Evolutionary conservation across 2,113 vertebrate species (phyloP).

Genomic region (Indicator maculatus): DNA sequence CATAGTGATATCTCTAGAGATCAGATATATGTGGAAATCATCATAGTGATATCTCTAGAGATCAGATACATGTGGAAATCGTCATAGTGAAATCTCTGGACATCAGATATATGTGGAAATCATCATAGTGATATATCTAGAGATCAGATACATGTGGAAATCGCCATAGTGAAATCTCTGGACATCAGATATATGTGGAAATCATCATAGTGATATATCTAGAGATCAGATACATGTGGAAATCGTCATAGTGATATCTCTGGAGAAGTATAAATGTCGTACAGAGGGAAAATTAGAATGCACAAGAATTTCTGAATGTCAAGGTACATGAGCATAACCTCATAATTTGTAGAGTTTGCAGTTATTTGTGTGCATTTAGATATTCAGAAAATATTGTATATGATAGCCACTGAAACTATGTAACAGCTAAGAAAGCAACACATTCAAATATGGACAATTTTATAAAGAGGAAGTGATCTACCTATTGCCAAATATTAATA

Average conservation of each 20-base stretch:
- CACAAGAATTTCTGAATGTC: slow-evolving; percentile 8
- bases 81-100: too few relatives aligned
- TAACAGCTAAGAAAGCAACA: neutral
- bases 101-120: too few relatives aligned
- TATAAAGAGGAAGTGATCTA: neutral
- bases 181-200: too few relatives aligned
- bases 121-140: too few relatives aligned
- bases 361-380: neutral
- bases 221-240: neutral
- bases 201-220: too few relatives aligned
- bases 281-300: neutral
- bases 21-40: too few relatives aligned
- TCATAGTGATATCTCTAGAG: too few relatives aligned
- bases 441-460: neutral
- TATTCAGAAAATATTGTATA: neutral
- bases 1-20: too few relatives aligned
- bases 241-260: neutral
- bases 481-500: neutral
- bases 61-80: too few relatives aligned
- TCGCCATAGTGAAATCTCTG: too few relatives aligned
- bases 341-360: neutral
- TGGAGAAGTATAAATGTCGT: neutral
- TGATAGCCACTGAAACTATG: neutral
- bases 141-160: too few relatives aligned
- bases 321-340: neutral